These are phyloP conservation scores for Drosophila kohkoa DNA, from an alignment of 1,140 invertebrate genomes.

Conservation along the genomic window DNA sequence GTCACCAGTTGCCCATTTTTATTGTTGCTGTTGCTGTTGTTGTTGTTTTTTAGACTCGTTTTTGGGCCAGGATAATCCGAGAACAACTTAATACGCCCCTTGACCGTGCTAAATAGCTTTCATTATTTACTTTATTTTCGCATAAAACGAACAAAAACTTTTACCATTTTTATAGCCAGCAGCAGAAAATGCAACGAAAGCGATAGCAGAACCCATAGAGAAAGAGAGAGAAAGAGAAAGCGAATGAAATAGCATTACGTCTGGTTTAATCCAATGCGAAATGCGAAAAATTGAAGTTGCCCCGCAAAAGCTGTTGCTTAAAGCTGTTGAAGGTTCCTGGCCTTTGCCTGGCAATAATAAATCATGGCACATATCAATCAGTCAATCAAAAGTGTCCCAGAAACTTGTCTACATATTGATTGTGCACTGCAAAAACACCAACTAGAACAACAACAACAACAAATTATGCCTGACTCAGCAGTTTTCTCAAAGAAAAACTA, in stretches of 20 bases:
- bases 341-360: slow-evolving; percentile 54
- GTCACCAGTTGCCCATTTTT: slow-evolving; percentile 51
- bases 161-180: slow-evolving; percentile 35
- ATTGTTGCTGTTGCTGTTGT: slow-evolving; percentile 31
- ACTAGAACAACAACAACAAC: slow-evolving; percentile 54
- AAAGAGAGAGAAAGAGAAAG: slow-evolving; percentile 28
- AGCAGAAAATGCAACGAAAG: slow-evolving; percentile 16
- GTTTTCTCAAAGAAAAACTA: slow-evolving; percentile 40
- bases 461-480: slow-evolving; percentile 66
- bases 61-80: slow-evolving; percentile 58
- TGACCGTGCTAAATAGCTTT: slow-evolving; percentile 77
- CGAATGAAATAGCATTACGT: slow-evolving; percentile 39
- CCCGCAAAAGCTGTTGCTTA: slow-evolving; percentile 14
- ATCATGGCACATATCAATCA: slow-evolving; percentile 82
- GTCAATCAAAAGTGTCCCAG: slow-evolving; percentile 68
- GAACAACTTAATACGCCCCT: slow-evolving; percentile 72
- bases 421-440: slow-evolving; percentile 44
- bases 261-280: slow-evolving; percentile 1
- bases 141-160: slow-evolving; percentile 61
- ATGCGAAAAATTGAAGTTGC: slow-evolving; percentile 15
- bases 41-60: slow-evolving; percentile 38
- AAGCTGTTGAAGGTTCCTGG: slow-evolving; percentile 13
- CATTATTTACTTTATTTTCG: slow-evolving; percentile 76
- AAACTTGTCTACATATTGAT: slow-evolving; percentile 75
- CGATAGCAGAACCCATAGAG: slow-evolving; percentile 6